These are phyloP conservation scores for Tipula lateralis DNA, from an alignment of 2,888 invertebrate genomes.

Conservation along the genomic window DNA sequence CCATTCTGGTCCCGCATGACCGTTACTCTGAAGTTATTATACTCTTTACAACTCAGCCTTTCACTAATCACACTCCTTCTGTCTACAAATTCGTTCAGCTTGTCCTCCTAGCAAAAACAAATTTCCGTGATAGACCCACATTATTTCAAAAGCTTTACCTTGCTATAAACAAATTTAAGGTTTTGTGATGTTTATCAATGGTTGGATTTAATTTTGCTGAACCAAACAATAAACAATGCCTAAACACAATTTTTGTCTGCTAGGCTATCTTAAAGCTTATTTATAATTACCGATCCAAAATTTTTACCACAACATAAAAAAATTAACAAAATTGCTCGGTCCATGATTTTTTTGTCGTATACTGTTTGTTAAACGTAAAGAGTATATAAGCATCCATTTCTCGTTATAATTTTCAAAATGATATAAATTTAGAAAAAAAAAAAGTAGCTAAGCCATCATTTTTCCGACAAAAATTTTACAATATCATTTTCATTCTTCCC, in stretches of 20 bases:
- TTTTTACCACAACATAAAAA: neutral
- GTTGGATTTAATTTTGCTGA: neutral
- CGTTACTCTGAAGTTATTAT: no score
- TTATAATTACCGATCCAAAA: neutral
- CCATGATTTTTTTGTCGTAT: neutral
- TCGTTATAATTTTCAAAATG: neutral
- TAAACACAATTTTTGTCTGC: neutral
- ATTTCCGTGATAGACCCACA: no score
- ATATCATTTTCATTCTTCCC: slow-evolving; percentile 14
- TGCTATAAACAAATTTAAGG: no score
- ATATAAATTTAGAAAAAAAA: neutral
- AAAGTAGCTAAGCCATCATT: neutral
- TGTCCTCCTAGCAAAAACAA: no score
- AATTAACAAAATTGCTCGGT: neutral
- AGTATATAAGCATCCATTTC: neutral
- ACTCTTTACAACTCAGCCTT: no score
- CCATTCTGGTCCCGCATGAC: no score
- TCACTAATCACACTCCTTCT: no score
- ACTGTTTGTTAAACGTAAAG: neutral
- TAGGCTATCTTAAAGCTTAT: neutral
- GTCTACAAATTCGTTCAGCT: no score
- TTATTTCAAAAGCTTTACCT: no score
- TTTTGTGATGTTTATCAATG: neutral
- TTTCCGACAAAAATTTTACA: neutral
- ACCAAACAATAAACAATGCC: neutral